Conservation (phyloP, 1,140 invertebrate genomes). For the Magallana angulata region DNA sequence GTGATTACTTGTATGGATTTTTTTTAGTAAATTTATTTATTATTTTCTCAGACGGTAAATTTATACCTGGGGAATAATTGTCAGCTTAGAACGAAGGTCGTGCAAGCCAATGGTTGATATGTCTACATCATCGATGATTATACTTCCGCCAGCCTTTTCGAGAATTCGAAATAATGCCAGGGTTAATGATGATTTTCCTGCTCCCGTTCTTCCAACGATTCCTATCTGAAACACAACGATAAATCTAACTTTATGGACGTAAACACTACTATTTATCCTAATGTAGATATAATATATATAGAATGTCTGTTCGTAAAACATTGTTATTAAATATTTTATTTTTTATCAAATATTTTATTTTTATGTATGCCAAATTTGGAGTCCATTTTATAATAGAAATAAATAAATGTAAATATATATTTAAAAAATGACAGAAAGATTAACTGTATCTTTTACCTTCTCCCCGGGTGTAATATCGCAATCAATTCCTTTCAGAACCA, state of each 20-base stretch:
- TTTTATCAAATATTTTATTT: too few relatives aligned
- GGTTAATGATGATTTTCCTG: constrained; percentile 69
- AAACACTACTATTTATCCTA: too few relatives aligned
- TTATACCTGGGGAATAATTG: too few relatives aligned
- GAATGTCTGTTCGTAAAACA: too few relatives aligned
- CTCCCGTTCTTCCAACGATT: too few relatives aligned
- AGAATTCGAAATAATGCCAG: constrained; percentile 82
- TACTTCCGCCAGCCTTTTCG: constrained; percentile 86
- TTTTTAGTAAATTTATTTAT: not conserved
- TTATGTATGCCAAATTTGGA: too few relatives aligned
- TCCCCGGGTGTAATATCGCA: constrained; percentile 71
- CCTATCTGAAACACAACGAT: constrained; percentile 69
- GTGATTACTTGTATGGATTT: not conserved
- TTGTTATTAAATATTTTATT: too few relatives aligned
- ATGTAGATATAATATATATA: too few relatives aligned
- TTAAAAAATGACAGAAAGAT: too few relatives aligned
- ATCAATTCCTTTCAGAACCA: constrained; percentile 72
- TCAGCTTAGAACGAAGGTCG: constrained; percentile 81
- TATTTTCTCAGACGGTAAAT: too few relatives aligned
- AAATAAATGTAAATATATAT: too few relatives aligned
- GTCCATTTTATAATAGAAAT: too few relatives aligned
- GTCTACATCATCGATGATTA: constrained; percentile 93
- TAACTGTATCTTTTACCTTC: constrained; percentile 78
- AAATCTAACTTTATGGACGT: not conserved
- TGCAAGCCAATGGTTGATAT: constrained; percentile 93